Evolutionary conservation across 2,797 vertebrate species (phyloP).

Genomic region (Gallinago solitaria): DNA sequence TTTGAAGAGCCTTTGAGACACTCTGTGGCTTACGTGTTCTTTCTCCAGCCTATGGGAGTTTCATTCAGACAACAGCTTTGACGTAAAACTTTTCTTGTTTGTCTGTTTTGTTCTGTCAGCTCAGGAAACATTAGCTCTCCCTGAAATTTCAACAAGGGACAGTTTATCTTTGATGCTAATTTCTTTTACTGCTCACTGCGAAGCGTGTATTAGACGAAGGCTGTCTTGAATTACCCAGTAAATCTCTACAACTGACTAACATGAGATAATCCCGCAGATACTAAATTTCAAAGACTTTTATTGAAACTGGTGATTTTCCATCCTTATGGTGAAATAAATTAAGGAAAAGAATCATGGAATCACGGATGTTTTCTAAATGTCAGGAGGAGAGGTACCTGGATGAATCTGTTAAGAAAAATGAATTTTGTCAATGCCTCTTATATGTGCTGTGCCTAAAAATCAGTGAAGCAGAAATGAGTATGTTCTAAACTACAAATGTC

Average conservation of each 20-base stretch:
- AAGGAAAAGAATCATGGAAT: neutral
- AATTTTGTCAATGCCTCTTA: neutral
- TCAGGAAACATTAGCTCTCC: slow-evolving; percentile 15
- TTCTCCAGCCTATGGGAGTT: neutral
- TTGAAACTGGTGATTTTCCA: neutral
- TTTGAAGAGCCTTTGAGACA: neutral
- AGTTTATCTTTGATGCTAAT: slow-evolving; percentile 25
- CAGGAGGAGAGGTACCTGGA: neutral
- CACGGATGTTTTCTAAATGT: neutral
- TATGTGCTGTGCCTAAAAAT: neutral
- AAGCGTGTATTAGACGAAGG: neutral
- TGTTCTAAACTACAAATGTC: slow-evolving; percentile 2
- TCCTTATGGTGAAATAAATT: neutral
- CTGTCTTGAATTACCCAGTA: slow-evolving; percentile 24
- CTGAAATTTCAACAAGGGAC: slow-evolving; percentile 42
- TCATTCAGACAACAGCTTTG: neutral
- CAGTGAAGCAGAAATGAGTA: slow-evolving; percentile 3
- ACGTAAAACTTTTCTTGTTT: neutral
- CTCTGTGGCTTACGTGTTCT: neutral
- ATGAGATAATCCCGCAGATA: slow-evolving; percentile 8
- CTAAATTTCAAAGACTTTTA: slow-evolving; percentile 1
- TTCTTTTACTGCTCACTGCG: slow-evolving; percentile 24
- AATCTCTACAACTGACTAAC: neutral
- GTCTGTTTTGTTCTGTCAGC: neutral
- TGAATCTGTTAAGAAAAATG: neutral